Conservation (phyloP, 2,888 invertebrate genomes). For the Dryadula phaetusa region DNA sequence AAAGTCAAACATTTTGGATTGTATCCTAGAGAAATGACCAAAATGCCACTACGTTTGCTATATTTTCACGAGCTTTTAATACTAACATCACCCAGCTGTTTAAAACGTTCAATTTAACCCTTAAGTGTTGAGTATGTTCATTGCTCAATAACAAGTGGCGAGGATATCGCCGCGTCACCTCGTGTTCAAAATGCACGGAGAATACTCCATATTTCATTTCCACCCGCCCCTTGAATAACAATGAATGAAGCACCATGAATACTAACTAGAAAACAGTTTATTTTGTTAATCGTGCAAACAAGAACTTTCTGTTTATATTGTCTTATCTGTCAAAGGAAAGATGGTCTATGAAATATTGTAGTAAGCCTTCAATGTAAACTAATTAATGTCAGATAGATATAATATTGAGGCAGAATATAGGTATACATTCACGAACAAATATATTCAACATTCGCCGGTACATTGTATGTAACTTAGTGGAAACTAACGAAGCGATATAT, state of each 20-base stretch:
- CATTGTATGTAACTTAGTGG: neutral
- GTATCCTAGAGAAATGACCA: neutral
- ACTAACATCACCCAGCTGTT: neutral
- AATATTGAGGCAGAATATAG: neutral
- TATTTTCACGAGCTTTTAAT: neutral
- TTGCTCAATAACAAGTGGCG: slow-evolving; percentile 46
- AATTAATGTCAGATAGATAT: neutral
- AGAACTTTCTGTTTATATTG: slow-evolving; percentile 73
- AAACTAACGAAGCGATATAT: slow-evolving; percentile 12
- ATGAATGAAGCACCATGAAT: slow-evolving; percentile 78
- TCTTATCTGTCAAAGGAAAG: slow-evolving; percentile 57
- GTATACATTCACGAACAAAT: neutral
- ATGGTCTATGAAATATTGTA: slow-evolving; percentile 36
- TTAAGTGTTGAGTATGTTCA: slow-evolving; percentile 31
- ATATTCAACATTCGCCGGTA: neutral
- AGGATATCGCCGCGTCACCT: slow-evolving; percentile 68
- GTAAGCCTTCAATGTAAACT: slow-evolving; percentile 3
- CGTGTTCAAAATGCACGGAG: slow-evolving; percentile 75
- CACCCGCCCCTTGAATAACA: slow-evolving; percentile 74
- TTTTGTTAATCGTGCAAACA: slow-evolving; percentile 82
- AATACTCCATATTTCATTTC: slow-evolving; percentile 83
- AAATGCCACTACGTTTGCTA: neutral
- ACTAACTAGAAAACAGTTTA: slow-evolving; percentile 81
- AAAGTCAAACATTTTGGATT: neutral
- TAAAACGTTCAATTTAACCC: neutral